Evolutionary conservation across 2,113 vertebrate genomes (phyloP).

Genomic region (Zapornia atra): DNA sequence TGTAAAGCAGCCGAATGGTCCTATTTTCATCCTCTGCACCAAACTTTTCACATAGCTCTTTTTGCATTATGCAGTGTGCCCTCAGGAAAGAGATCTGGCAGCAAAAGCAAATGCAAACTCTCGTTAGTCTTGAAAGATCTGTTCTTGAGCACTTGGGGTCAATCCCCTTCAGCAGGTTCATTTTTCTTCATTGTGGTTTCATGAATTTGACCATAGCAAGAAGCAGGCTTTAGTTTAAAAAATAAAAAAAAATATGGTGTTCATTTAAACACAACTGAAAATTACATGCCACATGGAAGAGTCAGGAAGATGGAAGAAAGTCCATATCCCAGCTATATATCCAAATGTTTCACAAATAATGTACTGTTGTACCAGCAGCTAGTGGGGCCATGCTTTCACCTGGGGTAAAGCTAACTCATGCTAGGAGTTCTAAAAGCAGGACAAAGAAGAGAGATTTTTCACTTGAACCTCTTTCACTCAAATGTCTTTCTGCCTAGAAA

Average conservation of each 20-base stretch:
- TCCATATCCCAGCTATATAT: not conserved
- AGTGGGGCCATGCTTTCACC: not conserved
- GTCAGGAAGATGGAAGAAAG: not conserved
- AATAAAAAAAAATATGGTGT: not conserved
- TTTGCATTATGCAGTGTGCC: conserved; percentile 61
- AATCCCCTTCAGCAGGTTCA: conserved; percentile 50
- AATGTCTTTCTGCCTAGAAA: not conserved
- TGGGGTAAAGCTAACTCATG: not conserved
- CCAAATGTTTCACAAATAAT: not conserved
- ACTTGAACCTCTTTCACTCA: not conserved
- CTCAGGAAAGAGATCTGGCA: conserved; percentile 37
- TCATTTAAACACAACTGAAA: not conserved
- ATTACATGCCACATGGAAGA: not conserved
- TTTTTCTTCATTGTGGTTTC: conserved; percentile 58
- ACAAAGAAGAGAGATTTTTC: not conserved
- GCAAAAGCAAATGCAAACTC: conserved; percentile 55
- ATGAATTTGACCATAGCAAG: conserved; percentile 55
- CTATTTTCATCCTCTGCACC: conserved; percentile 10
- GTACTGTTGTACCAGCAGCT: not conserved
- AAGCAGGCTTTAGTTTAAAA: not conserved
- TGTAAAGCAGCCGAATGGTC: not conserved
- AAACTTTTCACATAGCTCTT: conserved; percentile 13
- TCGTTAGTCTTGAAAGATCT: conserved; percentile 49
- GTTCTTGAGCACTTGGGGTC: conserved; percentile 25
- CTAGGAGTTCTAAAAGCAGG: not conserved